Base-by-base conservation (phyloP, 2,888 invertebrate species). In the Heliconius hortense region DNA sequence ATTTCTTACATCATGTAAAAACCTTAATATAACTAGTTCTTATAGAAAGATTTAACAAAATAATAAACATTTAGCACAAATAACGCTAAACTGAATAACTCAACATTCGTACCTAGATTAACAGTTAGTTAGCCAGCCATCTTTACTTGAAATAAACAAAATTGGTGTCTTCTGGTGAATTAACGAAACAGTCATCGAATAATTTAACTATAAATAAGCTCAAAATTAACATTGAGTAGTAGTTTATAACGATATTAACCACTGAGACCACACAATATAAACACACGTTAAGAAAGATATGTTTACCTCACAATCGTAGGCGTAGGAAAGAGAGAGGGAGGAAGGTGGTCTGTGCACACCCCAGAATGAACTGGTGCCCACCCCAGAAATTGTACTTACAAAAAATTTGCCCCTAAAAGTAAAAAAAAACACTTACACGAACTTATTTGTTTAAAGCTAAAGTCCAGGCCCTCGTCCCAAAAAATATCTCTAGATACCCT, bases 211-310 rank as follows among this genome's bases (percentile, higher is more conserved):
- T 82, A 83, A 87, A 85, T 88, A 88, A 89, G 87, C 88, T 89
- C 89, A 82, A 89, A 89, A 91, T 93, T 93, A 93, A 93, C 92
- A 90, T 82, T 82, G 84, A 81, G 89, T 92, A 92, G 90, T 84
- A 82, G 87, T 90, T 86, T 88, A 88, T 91, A 90, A 91, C 85
- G 90, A 88, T 39, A 66, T 66, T 66, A 66, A 66, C 66, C 35
- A 18, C 39, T 84, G 94, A 94, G 94, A 94, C 94, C 94, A 94
- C 93, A 94, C 87, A 87, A 72, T 71, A 39, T 71, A 26, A 43
- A 60, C 24, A 90, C 24, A 43, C 2, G n/a, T 13, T 24, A 43
- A 15, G 87, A 74, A 79, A 72, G 79, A 80, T 77, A 78, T 74
- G 75, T 75, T 74, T 72, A 69, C 73, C 76, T 79, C 73, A 79